Percentiles rank a stretch among this genome's conserved stretches.
phyloP scores from a whole-genome alignment of 2,888 invertebrate genomes.

The Celastrina argiolus region DNA sequence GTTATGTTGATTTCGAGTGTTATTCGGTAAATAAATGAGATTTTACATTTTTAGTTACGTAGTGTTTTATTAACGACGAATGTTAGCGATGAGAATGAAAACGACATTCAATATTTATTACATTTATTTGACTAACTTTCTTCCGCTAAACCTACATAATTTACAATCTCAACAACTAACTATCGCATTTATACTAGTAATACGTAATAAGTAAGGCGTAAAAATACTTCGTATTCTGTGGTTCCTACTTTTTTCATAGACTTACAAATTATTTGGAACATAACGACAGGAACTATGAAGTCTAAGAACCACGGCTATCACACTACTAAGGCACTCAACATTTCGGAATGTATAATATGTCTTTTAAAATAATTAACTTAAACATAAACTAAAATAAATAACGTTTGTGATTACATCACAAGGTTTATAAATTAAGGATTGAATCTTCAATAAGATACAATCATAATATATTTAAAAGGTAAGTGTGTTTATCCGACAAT shows the following conservation, averaged over 20 bases:
- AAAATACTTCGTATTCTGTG: background rate
- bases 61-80: background rate
- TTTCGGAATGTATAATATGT: conserved; percentile 1
- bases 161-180: conserved; percentile 7
- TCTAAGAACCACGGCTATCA: background rate
- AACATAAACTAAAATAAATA: background rate
- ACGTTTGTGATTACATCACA: background rate
- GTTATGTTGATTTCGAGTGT: background rate
- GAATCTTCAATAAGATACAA: background rate
- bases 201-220: background rate
- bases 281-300: background rate
- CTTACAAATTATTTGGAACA: background rate
- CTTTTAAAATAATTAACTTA: background rate
- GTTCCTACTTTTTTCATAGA: background rate
- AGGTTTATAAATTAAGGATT: background rate
- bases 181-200: background rate
- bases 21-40: conserved; percentile 5
- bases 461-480: background rate
- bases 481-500: too few relatives aligned
- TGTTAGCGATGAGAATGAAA: background rate
- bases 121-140: conserved; percentile 17
- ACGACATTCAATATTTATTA: background rate
- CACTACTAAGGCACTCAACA: conserved; percentile 9
- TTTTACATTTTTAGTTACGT: conserved; percentile 10
- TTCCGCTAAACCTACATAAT: background rate